These are phyloP conservation scores for Leucopternis melanops DNA, from an alignment of 2,113 vertebrate genomes.

Conservation along the genomic window DNA sequence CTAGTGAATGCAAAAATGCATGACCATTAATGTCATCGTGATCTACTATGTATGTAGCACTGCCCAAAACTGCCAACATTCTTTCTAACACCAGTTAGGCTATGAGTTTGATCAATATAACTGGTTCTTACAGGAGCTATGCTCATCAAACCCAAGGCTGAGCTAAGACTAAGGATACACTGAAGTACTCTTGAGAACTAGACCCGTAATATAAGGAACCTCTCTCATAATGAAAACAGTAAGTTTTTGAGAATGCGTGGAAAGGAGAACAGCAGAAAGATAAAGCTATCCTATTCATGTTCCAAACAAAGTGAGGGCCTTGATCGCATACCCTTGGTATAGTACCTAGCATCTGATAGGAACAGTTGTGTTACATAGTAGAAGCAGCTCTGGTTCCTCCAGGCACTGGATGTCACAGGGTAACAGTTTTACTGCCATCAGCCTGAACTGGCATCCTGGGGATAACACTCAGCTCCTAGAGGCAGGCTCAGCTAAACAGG, in stretches of 20 bases:
- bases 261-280: background rate
- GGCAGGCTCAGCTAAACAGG: background rate
- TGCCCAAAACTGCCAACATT: background rate
- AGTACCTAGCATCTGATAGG: background rate
- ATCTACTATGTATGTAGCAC: background rate
- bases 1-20: background rate
- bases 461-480: background rate
- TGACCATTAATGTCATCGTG: background rate
- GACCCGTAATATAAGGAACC: background rate
- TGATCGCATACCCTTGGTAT: background rate
- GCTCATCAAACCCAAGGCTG: background rate
- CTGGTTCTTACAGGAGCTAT: background rate
- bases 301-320: background rate
- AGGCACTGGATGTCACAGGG: background rate
- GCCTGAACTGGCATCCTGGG: background rate
- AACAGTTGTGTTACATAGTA: fast-evolving
- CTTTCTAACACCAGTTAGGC: background rate
- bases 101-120: background rate
- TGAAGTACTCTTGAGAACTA: background rate
- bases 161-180: background rate
- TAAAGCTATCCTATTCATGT: background rate
- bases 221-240: background rate
- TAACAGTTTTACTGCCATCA: background rate
- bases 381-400: background rate
- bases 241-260: background rate